Conservation (phyloP, 2,113 vertebrate genomes). For the Tyrannus savana region DNA sequence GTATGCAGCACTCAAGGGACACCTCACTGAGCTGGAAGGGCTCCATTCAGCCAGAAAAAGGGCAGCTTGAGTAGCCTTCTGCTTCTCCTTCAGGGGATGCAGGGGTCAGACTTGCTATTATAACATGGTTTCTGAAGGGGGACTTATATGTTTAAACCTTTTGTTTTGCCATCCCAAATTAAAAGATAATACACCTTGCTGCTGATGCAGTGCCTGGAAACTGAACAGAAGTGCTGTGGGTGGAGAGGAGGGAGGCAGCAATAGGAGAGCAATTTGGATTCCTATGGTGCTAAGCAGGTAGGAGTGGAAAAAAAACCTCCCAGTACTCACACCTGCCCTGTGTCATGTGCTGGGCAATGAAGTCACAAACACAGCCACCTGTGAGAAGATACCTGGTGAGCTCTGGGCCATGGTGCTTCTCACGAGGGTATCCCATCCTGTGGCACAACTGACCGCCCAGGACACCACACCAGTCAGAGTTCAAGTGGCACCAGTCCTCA, state of each 20-base stretch:
- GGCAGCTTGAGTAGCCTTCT: background rate
- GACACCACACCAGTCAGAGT: background rate
- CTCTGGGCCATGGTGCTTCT: background rate
- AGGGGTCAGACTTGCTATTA: background rate
- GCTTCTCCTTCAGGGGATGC: background rate
- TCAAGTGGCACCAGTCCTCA: background rate
- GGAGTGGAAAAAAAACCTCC: background rate
- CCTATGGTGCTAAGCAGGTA: background rate
- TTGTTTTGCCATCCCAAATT: background rate
- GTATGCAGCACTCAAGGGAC: background rate
- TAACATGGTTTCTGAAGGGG: background rate
- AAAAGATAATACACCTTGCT: background rate
- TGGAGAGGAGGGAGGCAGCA: background rate
- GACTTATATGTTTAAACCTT: background rate
- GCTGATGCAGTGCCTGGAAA: background rate
- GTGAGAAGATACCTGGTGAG: background rate
- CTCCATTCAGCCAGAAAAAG: background rate
- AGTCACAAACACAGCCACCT: background rate
- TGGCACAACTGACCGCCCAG: background rate
- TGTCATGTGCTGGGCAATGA: background rate
- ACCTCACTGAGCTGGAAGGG: background rate
- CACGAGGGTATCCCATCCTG: background rate
- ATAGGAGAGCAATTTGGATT: background rate
- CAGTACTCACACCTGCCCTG: background rate
- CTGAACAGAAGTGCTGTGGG: background rate